These are phyloP conservation scores for Copidosoma aretas DNA, from an alignment of 2,888 invertebrate genomes.

Conservation along the genomic window DNA sequence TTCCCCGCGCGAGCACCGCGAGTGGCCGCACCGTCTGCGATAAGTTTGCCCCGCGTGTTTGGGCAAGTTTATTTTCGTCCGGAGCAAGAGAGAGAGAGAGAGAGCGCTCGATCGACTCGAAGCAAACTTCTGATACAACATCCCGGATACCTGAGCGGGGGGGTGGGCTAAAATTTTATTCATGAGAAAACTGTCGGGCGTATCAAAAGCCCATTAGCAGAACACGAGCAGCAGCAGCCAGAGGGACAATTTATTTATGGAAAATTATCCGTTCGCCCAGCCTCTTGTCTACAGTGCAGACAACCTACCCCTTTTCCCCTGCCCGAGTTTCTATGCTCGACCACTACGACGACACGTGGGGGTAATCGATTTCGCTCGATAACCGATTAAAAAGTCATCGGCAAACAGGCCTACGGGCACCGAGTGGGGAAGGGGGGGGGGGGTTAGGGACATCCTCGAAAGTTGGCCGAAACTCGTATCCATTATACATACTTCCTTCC, in stretches of 20 bases:
- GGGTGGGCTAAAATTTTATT: neutral
- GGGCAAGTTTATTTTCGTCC: neutral
- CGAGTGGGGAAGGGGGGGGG: neutral
- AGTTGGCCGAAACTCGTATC: neutral
- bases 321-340: neutral
- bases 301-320: neutral
- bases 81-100: too few species aligned
- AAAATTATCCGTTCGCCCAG: neutral
- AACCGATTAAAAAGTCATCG: conserved; percentile 14
- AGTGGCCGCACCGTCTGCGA: too few species aligned
- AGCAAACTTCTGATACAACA: neutral
- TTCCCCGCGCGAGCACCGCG: too few species aligned
- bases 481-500: conserved; percentile 6
- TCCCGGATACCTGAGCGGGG: too few species aligned
- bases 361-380: conserved; percentile 1
- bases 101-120: neutral
- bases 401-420: neutral
- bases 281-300: neutral
- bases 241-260: neutral
- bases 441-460: neutral
- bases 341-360: neutral
- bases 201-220: neutral
- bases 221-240: too few species aligned
- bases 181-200: neutral
- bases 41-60: neutral